These are phyloP conservation scores for Phragmatobia fuliginosa DNA, from an alignment of 2,888 invertebrate species.

Conservation along the genomic window DNA sequence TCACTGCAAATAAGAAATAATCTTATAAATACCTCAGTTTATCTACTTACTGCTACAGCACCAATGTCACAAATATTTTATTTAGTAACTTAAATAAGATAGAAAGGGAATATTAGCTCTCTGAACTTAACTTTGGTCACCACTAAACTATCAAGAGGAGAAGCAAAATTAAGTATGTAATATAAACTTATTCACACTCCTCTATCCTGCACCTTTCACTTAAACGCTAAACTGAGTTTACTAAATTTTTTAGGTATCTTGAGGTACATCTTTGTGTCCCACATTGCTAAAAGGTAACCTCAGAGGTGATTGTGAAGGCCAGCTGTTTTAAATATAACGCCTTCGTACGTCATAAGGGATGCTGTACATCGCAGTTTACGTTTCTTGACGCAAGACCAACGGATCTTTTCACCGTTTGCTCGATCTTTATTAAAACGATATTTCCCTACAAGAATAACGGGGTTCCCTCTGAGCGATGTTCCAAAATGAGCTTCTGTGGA, in stretches of 20 bases:
- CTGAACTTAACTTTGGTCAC: too few species aligned
- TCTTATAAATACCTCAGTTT: background rate
- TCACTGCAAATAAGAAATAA: background rate
- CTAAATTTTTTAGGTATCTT: too few species aligned
- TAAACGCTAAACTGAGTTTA: background rate
- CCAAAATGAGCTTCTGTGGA: slow-evolving; percentile 35
- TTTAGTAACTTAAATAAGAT: background rate
- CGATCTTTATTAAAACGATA: slow-evolving; percentile 47
- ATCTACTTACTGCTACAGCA: background rate
- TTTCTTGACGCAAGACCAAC: slow-evolving; percentile 57
- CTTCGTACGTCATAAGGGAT: slow-evolving; percentile 46
- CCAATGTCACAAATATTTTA: background rate
- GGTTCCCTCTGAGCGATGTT: slow-evolving; percentile 46
- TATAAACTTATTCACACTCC: background rate
- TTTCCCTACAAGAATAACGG: slow-evolving; percentile 41
- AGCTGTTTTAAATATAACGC: slow-evolving; percentile 31
- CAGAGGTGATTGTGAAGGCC: slow-evolving; percentile 29
- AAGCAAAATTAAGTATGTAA: too few species aligned
- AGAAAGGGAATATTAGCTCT: background rate
- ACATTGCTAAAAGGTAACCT: background rate
- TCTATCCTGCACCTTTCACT: background rate
- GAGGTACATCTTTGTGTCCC: background rate
- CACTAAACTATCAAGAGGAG: too few species aligned
- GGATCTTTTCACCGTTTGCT: slow-evolving; percentile 29
- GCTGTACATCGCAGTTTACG: slow-evolving; percentile 47